phyloP scores from a whole-genome alignment of 1,140 invertebrate genomes.

The Rhagoletis zephyria region DNA sequence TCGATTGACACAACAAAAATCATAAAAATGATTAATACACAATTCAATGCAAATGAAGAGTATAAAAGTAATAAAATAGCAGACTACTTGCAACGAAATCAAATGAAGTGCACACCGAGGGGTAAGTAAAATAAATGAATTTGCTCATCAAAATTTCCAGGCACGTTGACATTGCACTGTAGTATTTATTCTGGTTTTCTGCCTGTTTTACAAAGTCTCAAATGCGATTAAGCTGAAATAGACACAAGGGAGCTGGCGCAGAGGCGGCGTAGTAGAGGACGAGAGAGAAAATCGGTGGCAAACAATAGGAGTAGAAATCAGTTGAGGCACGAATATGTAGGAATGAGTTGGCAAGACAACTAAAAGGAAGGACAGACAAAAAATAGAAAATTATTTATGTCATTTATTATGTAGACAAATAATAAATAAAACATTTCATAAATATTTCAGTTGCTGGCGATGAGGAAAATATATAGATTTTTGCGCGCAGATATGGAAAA shows the following conservation, averaged over 20 bases:
- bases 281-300: not conserved
- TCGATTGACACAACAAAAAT: slow-evolving; percentile 47
- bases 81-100: not conserved
- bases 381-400: not conserved
- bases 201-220: not conserved
- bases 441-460: not conserved
- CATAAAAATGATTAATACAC: slow-evolving; percentile 39
- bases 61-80: not conserved
- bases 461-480: slow-evolving; percentile 31
- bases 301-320: not conserved
- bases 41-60: slow-evolving; percentile 33
- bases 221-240: not conserved
- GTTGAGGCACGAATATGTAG: not conserved
- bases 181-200: not conserved
- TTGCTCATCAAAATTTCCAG: slow-evolving; percentile 24
- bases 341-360: not conserved
- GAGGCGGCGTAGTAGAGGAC: too few relatives aligned
- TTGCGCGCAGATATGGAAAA: not conserved
- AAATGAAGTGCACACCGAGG: not conserved
- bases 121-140: slow-evolving; percentile 2
- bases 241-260: not conserved
- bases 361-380: not conserved
- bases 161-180: slow-evolving; percentile 10
- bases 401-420: not conserved
- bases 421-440: slow-evolving; percentile 4